Evolutionary conservation across 2,797 vertebrate genomes (phyloP).

Genomic region (Sebastolobus alascanus): DNA sequence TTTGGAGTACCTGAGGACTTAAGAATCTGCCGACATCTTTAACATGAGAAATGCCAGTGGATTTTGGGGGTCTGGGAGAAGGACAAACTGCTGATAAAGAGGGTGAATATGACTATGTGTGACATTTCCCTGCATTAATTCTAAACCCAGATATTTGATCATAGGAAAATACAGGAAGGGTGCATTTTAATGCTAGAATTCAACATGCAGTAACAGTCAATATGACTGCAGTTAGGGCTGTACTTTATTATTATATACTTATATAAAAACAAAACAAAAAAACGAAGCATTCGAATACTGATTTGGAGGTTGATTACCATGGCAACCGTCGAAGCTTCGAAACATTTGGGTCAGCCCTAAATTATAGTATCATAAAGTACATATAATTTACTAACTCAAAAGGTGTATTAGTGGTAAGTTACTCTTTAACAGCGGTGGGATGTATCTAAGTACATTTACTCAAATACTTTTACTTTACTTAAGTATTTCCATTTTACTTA

Average conservation of each 20-base stretch:
- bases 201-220: background rate
- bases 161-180: background rate
- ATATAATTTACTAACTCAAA: background rate
- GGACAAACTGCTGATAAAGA: conserved; percentile 23
- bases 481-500: background rate
- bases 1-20: conserved; percentile 26
- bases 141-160: background rate
- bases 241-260: too few species aligned
- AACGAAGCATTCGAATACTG: too few species aligned
- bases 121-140: conserved; percentile 28
- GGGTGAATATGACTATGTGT: conserved; percentile 20
- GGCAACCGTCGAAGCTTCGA: too few species aligned
- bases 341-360: too few species aligned
- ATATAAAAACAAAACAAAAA: too few species aligned
- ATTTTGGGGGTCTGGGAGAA: conserved; percentile 24
- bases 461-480: background rate
- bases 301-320: too few species aligned
- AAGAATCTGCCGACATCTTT: conserved; percentile 29
- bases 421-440: background rate
- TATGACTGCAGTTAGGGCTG: background rate
- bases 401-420: background rate
- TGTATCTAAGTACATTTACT: background rate
- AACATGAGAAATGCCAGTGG: conserved; percentile 34
- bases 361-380: background rate
- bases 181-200: background rate